phyloP scores from a whole-genome alignment of 2,888 invertebrate species.

The Coecobrya sp. region DNA sequence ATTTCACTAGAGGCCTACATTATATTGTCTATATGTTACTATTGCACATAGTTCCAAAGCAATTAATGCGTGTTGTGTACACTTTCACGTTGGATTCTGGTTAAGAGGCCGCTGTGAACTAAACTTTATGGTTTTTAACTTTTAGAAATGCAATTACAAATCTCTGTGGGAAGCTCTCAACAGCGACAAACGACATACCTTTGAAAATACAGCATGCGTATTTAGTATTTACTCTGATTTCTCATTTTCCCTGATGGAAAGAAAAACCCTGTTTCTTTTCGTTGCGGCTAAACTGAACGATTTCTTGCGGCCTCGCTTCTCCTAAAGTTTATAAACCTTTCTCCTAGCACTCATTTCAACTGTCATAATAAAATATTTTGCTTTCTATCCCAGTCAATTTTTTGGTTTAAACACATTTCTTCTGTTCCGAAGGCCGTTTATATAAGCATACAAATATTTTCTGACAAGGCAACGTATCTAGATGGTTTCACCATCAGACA shows the following conservation, averaged over 20 bases:
- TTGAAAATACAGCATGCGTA: background rate
- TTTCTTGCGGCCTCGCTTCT: slow-evolving; percentile 8
- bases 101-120: slow-evolving; percentile 44
- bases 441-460: background rate
- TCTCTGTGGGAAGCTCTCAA: slow-evolving; percentile 64
- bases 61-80: slow-evolving; percentile 16
- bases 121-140: slow-evolving; percentile 47
- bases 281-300: background rate
- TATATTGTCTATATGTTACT: too few species aligned
- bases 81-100: background rate
- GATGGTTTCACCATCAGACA: background rate
- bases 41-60: background rate
- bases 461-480: background rate
- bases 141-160: slow-evolving; percentile 67
- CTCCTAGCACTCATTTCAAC: background rate
- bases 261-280: slow-evolving; percentile 11
- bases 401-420: too few species aligned
- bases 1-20: background rate
- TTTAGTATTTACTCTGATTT: background rate
- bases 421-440: background rate
- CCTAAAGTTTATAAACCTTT: background rate
- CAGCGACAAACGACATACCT: background rate
- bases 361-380: background rate
- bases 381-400: background rate
- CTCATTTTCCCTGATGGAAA: background rate